Base-by-base conservation (phyloP, 2,888 invertebrate species). In the Drosophila meridiana region DNA sequence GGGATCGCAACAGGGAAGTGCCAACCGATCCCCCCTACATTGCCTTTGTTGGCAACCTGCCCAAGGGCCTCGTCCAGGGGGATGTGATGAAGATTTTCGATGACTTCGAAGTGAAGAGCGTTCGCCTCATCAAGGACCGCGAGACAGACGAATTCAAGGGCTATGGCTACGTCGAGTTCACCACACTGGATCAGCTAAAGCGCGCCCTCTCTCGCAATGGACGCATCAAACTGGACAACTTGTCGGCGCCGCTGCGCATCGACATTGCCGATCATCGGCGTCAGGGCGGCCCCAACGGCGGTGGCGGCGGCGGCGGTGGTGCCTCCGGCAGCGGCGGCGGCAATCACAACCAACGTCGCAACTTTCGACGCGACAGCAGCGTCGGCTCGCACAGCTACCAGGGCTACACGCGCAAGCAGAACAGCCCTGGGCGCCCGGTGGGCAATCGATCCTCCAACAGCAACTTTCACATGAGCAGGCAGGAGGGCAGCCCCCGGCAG, bases 81-180 rank as follows among this genome's bases (percentile, higher is more conserved):
- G 99, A 99, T 94, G 95, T 99, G 86, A 97, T 97, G 92, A 95
- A 95, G 92, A 98, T 99, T 72, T 97, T 97, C 90, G 87, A 94
- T 81, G 94, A 92, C 14, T 91, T 92, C 30, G 90, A 90, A 11
- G 96, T 98, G 61, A 97, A 97, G 94, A 97, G 95, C 94, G 96
- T 98, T 71, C 95, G 99, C 88, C 94, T 99, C 92, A 98, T 99
- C 62, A 97, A 97, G 94, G 99, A 99, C 94, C 97, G 95, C 92
- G 98, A 99, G 89, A 98, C 98, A 43, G 99, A 98, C 93, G 95
- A 96, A 93, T 99, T 99, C 94, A 99, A 99, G 94, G 98, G 98
- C 70, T 99, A 98, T 94, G 98, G 98, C 92, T 99, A 99, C 93
- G 99, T 99, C 65, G 99, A 99, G 94, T 99, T 99, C 93, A 97